phyloP scores from a whole-genome alignment of 2,888 invertebrate species.

The Linyphia triangularis region DNA sequence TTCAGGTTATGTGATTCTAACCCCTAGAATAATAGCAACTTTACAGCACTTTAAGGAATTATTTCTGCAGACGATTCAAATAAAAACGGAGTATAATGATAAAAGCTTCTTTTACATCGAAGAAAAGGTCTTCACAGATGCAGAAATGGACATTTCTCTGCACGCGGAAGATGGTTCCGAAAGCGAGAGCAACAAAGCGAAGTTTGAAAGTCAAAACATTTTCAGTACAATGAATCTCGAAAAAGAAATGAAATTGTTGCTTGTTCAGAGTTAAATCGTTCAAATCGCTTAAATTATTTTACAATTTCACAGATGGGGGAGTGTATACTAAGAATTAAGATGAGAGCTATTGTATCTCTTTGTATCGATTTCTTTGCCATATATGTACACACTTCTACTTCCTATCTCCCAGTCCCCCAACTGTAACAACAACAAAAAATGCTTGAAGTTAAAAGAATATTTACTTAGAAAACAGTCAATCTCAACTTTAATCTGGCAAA shows the following conservation, averaged over 20 bases:
- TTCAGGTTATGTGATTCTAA: slow-evolving; percentile 41
- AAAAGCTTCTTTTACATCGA: background rate
- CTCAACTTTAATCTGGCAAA: too few relatives aligned
- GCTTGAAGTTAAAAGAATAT: too few relatives aligned
- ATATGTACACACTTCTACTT: too few relatives aligned
- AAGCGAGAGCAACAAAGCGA: background rate
- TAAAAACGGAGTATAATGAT: background rate
- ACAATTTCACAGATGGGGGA: too few relatives aligned
- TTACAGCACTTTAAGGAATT: slow-evolving; percentile 3
- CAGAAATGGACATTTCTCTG: background rate
- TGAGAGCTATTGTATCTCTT: too few relatives aligned
- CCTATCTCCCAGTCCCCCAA: too few relatives aligned
- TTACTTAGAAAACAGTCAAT: too few relatives aligned
- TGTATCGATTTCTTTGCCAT: too few relatives aligned
- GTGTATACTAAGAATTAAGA: too few relatives aligned
- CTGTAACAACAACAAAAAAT: too few relatives aligned
- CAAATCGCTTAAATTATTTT: background rate
- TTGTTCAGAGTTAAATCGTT: background rate
- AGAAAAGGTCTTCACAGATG: background rate
- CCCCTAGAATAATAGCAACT: slow-evolving; percentile 10
- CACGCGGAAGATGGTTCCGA: background rate
- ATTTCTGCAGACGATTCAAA: background rate
- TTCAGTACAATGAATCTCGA: background rate
- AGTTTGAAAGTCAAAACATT: background rate
- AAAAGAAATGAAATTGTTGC: background rate